phyloP scores from a whole-genome alignment of 2,113 vertebrate genomes.

The Rhea pennata region DNA sequence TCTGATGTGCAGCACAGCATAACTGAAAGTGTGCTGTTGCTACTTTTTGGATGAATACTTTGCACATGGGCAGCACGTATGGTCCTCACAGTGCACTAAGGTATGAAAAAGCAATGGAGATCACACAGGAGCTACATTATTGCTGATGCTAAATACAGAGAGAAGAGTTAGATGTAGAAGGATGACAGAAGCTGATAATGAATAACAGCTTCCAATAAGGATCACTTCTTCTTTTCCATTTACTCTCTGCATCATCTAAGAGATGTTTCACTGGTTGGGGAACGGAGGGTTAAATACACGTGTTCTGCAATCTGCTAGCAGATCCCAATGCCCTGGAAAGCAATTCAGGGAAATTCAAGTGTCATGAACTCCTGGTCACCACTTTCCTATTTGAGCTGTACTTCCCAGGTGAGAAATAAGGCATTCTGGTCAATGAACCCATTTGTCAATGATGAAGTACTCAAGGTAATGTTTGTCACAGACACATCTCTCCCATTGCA shows the following conservation, averaged over 20 bases:
- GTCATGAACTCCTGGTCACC: neutral
- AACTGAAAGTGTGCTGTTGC: neutral
- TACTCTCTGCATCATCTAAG: neutral
- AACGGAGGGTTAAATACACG: neutral
- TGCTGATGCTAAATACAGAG: neutral
- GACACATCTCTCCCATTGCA: conserved; percentile 11
- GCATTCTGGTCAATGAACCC: neutral
- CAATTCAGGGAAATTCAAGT: neutral
- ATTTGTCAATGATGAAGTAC: conserved; percentile 20
- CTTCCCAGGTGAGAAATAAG: neutral
- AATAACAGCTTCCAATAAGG: neutral
- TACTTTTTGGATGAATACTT: neutral
- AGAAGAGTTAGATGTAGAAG: neutral
- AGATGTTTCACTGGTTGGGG: neutral
- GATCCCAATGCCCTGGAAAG: neutral
- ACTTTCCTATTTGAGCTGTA: neutral
- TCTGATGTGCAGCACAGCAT: neutral
- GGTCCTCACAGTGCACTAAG: neutral
- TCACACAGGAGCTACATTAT: fast-evolving
- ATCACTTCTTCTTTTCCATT: neutral
- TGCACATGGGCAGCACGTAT: neutral
- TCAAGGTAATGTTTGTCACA: neutral
- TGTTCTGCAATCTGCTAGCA: neutral
- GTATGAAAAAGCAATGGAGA: neutral
- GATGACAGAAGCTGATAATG: neutral